Percentiles rank a stretch among this genome's conserved stretches.
Conservation (phyloP, 1,140 invertebrate species). For the Dendrolimus kikuchii region DNA sequence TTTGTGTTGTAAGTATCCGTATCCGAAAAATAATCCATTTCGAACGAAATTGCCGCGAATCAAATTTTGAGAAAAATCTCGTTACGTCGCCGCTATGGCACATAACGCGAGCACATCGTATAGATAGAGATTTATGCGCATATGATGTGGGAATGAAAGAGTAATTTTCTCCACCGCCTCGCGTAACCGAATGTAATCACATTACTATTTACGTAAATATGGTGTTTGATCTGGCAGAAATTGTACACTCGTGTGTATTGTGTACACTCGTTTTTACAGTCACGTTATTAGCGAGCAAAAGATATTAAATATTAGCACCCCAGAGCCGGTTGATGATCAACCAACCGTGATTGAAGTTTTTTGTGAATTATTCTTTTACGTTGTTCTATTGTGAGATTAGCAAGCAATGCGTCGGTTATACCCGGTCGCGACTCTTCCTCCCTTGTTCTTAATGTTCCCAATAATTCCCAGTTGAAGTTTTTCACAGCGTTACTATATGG, state of each 20-base stretch:
- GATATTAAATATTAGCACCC: too few species aligned
- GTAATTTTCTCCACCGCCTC: constrained; percentile 20
- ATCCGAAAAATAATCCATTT: constrained; percentile 36
- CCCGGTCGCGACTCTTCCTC: too few species aligned
- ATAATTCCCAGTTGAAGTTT: too few species aligned
- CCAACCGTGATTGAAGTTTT: too few species aligned
- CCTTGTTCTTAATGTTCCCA: too few species aligned
- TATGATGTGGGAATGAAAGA: constrained; percentile 22
- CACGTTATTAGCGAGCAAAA: too few species aligned
- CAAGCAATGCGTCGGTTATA: too few species aligned
- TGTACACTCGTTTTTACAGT: too few species aligned
- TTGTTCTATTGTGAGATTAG: too few species aligned
- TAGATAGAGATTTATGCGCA: constrained; percentile 18
- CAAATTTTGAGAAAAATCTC: constrained; percentile 46
- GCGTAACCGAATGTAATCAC: constrained; percentile 19
- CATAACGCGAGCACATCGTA: constrained; percentile 22
- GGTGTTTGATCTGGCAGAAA: constrained; percentile 12
- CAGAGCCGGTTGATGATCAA: too few species aligned
- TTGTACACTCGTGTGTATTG: neutral
- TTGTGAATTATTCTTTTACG: too few species aligned
- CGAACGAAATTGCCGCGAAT: constrained; percentile 37
- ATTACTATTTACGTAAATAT: constrained; percentile 19
- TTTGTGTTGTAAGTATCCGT: constrained; percentile 11
- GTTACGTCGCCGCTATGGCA: constrained; percentile 31
- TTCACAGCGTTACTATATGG: too few species aligned